Conservation (phyloP, 2,797 vertebrate genomes). For the Ficedula albicollis region DNA sequence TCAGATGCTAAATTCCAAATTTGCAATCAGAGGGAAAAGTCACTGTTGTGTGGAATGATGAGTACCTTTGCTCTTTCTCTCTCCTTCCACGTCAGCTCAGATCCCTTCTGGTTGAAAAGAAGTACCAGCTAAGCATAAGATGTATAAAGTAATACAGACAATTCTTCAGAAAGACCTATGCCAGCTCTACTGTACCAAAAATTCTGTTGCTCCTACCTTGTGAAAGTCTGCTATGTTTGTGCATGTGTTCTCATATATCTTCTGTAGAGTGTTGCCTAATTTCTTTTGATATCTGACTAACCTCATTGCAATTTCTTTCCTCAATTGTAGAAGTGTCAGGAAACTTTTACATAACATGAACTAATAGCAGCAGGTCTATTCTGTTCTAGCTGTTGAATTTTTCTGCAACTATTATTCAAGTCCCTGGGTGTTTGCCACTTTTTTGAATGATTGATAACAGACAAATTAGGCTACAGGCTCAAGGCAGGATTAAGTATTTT, state of each 20-base stretch:
- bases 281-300: slow-evolving; percentile 54
- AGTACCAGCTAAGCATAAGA: neutral
- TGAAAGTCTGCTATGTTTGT: neutral
- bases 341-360: slow-evolving; percentile 11
- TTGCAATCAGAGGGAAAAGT: neutral
- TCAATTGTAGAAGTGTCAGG: neutral
- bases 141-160: slow-evolving; percentile 1
- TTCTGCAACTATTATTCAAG: neutral
- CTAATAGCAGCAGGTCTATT: neutral
- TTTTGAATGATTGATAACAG: neutral
- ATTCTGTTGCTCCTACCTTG: neutral
- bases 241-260: neutral
- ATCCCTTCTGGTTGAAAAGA: neutral
- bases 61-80: neutral
- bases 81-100: slow-evolving; percentile 1
- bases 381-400: neutral
- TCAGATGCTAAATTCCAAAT: neutral
- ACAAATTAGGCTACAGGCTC: neutral
- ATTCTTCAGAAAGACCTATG: neutral
- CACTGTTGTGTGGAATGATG: neutral
- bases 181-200: neutral
- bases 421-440: neutral
- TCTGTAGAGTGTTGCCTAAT: neutral
- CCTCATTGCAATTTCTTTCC: slow-evolving; percentile 19
- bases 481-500: neutral